Evolutionary conservation across 1,140 invertebrate genomes (phyloP).

Genomic region (Megalopta genalis): DNA sequence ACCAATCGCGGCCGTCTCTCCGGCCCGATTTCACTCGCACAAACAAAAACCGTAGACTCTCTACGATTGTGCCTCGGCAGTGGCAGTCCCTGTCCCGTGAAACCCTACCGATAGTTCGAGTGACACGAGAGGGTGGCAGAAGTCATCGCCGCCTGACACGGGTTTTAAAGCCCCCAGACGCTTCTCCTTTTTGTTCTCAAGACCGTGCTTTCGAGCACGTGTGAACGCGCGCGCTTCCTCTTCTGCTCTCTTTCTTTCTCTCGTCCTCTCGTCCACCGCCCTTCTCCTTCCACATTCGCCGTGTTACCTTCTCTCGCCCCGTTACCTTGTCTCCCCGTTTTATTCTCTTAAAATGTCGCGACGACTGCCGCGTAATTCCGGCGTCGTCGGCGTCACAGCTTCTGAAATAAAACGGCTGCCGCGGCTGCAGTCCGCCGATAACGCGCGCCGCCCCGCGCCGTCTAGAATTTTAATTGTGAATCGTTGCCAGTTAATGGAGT

Average conservation of each 20-base stretch:
- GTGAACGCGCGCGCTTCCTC: conserved; percentile 25
- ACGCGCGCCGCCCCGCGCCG: not conserved
- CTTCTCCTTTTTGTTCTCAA: conserved; percentile 43
- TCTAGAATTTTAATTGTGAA: conserved; percentile 38
- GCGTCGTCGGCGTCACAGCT: conserved; percentile 12
- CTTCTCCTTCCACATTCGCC: no score
- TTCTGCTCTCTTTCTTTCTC: not conserved
- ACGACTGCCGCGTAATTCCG: conserved; percentile 33
- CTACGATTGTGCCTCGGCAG: not conserved
- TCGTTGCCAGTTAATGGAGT: conserved; percentile 9
- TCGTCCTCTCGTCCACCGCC: no score
- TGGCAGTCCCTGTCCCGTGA: not conserved
- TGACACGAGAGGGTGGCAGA: conserved; percentile 38
- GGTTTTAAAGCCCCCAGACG: conserved; percentile 35
- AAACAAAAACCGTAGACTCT: not conserved
- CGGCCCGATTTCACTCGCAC: not conserved
- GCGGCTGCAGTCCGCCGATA: conserved; percentile 32
- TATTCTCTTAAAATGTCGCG: conserved; percentile 43
- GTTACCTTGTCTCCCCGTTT: conserved; percentile 32
- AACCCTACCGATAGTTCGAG: conserved; percentile 40
- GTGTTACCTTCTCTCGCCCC: conserved; percentile 3
- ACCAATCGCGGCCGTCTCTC: not conserved
- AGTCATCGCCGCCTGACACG: conserved; percentile 47
- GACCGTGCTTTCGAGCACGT: conserved; percentile 41
- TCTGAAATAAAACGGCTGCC: conserved; percentile 38